Evolutionary conservation across 2,888 invertebrate genomes (phyloP), one percentile per base, ranked within the genome.

Genomic region (Dicyrtomina minuta): DNA sequence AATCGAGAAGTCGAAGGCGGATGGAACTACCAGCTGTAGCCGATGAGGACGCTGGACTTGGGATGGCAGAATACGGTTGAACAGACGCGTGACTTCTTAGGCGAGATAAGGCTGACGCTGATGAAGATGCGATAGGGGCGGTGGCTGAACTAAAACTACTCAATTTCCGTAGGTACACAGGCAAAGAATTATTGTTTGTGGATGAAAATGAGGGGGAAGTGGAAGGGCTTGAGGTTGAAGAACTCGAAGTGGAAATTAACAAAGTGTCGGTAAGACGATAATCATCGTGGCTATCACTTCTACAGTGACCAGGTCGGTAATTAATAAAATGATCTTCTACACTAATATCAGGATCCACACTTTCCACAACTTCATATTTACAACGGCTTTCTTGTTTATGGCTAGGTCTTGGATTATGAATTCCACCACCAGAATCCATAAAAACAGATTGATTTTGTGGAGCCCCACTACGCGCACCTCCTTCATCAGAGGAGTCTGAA

Each of bases 401-500:
- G 6, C 8, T 22, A 2, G 46, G 43, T 41, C 39, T 13, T n/a
- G 3, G 33, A 33, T 5, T 33, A 5, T 33, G 33, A 33, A 5
- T 33, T 3, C 4, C 33, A 33, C 33, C 8, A 5, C 33, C 33
- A 8, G 33, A 33, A 33, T 33, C 33, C 8, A 5, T 33, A 3
- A 8, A 8, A 33, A 5, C 8, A 33, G 33, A 33, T 33, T 33
- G 33, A 33, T 3, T 33, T 8, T 3, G 8, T 33, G 3, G 33
- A 5, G 3, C 8, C 33, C 33, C 33, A 33, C 33, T 8, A 33
- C n/a, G n/a, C n/a, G 33, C 33, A 33, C 33, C 33, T 33, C 33
- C 33, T 8, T 33, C 33, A 8, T 33, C 33, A 74, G 74, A 62
- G 22, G 71, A 71, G 17, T 75, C 75, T 6, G 75, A 75, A 12